These are phyloP conservation scores for Hyles lineata DNA, from an alignment of 2,888 invertebrate species.

Conservation along the genomic window DNA sequence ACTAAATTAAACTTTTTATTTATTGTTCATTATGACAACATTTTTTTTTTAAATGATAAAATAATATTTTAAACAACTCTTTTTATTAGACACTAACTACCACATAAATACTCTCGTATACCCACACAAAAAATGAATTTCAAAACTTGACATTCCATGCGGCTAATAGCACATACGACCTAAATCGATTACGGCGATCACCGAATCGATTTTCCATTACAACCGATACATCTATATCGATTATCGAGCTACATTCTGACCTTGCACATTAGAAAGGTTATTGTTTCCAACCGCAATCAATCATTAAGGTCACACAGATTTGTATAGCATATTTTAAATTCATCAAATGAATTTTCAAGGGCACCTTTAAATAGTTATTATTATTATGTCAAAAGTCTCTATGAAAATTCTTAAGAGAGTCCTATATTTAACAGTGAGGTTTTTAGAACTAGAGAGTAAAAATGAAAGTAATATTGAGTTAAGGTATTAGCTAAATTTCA, in stretches of 20 bases:
- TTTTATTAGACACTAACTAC: too few relatives aligned
- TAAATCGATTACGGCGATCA: conserved; percentile 18
- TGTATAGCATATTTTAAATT: conserved; percentile 14
- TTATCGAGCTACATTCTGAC: conserved; percentile 20
- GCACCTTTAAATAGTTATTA: neutral
- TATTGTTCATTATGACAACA: too few relatives aligned
- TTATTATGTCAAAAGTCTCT: too few relatives aligned
- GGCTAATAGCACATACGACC: neutral
- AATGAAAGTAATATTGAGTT: too few relatives aligned
- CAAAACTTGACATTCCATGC: neutral
- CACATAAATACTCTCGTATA: too few relatives aligned
- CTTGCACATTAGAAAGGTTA: conserved; percentile 19
- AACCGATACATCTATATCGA: conserved; percentile 23
- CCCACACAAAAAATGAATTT: neutral
- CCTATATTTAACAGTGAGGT: too few relatives aligned
- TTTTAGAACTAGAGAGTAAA: too few relatives aligned
- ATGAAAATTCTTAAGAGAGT: too few relatives aligned
- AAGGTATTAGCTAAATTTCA: too few relatives aligned
- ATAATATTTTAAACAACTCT: too few relatives aligned
- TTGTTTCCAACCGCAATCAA: conserved; percentile 28
- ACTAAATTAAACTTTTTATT: too few relatives aligned
- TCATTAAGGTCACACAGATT: conserved; percentile 21
- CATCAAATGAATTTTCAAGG: conserved; percentile 19
- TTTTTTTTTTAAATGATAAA: too few relatives aligned
- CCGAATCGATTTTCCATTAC: conserved; percentile 26